These are phyloP conservation scores for Gymnocheta viridis DNA, from an alignment of 2,888 invertebrate genomes.

Conservation along the genomic window DNA sequence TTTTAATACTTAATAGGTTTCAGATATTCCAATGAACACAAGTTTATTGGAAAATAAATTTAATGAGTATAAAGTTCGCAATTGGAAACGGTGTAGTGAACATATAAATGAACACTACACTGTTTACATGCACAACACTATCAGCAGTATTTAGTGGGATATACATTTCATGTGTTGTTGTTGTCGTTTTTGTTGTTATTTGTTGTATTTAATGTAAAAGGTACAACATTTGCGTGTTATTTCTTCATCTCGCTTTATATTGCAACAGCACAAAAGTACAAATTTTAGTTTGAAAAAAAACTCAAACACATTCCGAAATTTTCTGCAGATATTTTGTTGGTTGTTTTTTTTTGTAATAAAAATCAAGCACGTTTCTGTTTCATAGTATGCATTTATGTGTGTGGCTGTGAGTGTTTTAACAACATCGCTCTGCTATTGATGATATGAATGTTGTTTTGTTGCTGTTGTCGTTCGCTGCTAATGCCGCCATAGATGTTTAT, in stretches of 20 bases:
- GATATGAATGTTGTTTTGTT: constrained; percentile 18
- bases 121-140: not conserved
- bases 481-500: not conserved
- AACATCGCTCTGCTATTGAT: constrained; percentile 41
- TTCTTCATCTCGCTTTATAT: constrained; percentile 51
- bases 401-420: not conserved
- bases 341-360: constrained; percentile 7
- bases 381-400: not conserved
- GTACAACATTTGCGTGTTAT: constrained; percentile 63
- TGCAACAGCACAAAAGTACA: constrained; percentile 40
- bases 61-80: not conserved
- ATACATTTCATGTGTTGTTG: constrained; percentile 24
- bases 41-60: not conserved
- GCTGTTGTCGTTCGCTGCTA: constrained; percentile 10
- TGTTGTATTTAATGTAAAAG: constrained; percentile 58
- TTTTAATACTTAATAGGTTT: too few relatives aligned
- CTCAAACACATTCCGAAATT: constrained; percentile 25
- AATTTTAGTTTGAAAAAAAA: constrained; percentile 44
- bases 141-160: constrained; percentile 11
- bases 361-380: not conserved
- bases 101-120: constrained; percentile 1
- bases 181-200: constrained; percentile 44
- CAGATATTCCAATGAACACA: too few relatives aligned
- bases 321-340: constrained; percentile 30
- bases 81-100: constrained; percentile 46